Base-by-base conservation (phyloP, 2,888 invertebrate species). In the Epistrophe eligans region DNA sequence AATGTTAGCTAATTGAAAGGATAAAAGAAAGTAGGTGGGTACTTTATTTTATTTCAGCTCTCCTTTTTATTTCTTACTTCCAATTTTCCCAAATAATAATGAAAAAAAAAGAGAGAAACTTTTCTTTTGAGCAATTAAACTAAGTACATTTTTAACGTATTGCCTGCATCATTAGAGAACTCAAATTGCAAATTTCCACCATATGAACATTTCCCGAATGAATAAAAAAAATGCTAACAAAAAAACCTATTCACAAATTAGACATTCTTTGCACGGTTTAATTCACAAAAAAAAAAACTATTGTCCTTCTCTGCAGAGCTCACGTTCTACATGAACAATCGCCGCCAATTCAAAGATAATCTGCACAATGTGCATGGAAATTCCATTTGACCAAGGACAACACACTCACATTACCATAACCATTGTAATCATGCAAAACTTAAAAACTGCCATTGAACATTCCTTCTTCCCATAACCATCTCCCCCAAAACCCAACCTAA, bases 331-430 rank as follows among this genome's bases (percentile, higher is more conserved):
- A 84, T 74, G 64, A 73, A 57, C 70, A 83, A 43, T 76, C 28
- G 73, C 58, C 66, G 52, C 58, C 57, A 64, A 60, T 57, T 71
- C 52, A 55, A 71, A 73, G 82, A 82, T 87, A 77, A 82, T 87
- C 52, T 74, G 77, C 70, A 77, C 67, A 74, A 82, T 81, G 77
- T 79, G 85, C 85, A 85, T 82, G 82, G 77, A 87, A 87, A 87
- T 87, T 82, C 82, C 82, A 87, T 87, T 87, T 80, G 77, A 71
- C 74, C 74, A 82, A 79, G 85, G 81, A 82, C 82, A 82, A 82
- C 71, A 87, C 79, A 82, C 74, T 74, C 64, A 70, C 82, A 87
- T 87, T 79, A 79, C 85, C 79, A 82, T 82, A 82, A 50, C 82
- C 74, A 85, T 82, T 87, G 79, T 87, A 87, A 87, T 87, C 85